These are phyloP conservation scores for Pogonomyrmex californicus DNA, from an alignment of 1,140 invertebrate genomes.

Conservation along the genomic window DNA sequence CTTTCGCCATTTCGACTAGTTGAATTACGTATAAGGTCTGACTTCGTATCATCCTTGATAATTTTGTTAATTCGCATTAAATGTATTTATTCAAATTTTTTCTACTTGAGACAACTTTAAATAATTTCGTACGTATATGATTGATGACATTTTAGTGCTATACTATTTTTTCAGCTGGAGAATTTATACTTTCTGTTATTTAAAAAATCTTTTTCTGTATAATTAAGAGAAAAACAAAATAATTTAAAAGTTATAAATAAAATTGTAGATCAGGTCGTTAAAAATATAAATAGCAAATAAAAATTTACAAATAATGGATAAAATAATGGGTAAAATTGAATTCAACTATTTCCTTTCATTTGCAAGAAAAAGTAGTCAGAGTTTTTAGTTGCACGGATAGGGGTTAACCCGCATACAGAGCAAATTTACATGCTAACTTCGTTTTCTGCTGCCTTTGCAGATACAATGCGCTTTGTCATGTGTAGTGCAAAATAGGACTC, in stretches of 20 bases:
- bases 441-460: constrained; percentile 33
- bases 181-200: background rate
- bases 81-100: background rate
- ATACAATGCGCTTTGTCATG: background rate
- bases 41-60: constrained; percentile 39
- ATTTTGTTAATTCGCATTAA: constrained; percentile 5
- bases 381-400: background rate
- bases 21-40: constrained; percentile 31
- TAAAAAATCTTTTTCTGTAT: background rate
- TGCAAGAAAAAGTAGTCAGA: background rate
- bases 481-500: constrained; percentile 6
- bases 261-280: background rate
- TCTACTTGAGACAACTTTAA: background rate
- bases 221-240: background rate
- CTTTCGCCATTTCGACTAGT: constrained; percentile 1
- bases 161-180: too few relatives aligned
- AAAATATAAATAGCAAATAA: background rate
- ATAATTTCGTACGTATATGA: background rate
- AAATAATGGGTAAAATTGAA: background rate
- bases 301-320: background rate
- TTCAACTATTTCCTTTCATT: background rate
- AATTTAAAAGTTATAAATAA: background rate
- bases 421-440: constrained; percentile 32
- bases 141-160: background rate
- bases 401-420: background rate